phyloP scores from a whole-genome alignment of 2,888 invertebrate genomes.

The Tromatobia lineatoria region DNA sequence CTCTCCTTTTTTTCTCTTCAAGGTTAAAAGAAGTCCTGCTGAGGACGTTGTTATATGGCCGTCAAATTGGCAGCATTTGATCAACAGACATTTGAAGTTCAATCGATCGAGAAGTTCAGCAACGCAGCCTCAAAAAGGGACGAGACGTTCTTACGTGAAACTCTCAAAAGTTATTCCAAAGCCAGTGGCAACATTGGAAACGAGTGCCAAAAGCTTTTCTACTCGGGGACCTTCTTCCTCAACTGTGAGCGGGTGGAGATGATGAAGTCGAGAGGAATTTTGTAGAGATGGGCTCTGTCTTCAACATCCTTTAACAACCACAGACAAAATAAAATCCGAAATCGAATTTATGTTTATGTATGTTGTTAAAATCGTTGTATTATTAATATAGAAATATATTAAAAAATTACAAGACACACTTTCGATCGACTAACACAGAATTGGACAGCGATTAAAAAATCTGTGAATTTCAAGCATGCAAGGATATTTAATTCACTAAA shows the following conservation, averaged over 20 bases:
- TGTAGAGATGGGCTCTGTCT: background rate
- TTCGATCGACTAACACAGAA: constrained; percentile 24
- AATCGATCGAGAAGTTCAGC: constrained; percentile 33
- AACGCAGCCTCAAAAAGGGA: background rate
- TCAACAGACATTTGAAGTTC: constrained; percentile 42
- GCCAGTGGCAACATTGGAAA: background rate
- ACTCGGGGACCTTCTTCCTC: background rate
- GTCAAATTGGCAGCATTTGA: constrained; percentile 54
- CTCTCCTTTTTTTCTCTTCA: constrained; percentile 61
- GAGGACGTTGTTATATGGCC: constrained; percentile 62
- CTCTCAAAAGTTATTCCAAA: constrained; percentile 27
- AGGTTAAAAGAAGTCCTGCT: constrained; percentile 27
- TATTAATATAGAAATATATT: too few species aligned
- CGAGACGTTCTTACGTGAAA: constrained; percentile 35
- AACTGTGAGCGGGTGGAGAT: background rate
- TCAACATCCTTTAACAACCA: background rate
- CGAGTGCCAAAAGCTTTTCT: background rate
- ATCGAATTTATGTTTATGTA: too few species aligned
- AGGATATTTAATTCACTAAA: too few species aligned
- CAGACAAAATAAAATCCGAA: too few species aligned
- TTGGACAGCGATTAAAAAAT: background rate
- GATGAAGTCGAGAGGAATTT: constrained; percentile 2
- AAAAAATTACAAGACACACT: too few species aligned
- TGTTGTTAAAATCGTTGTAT: too few species aligned
- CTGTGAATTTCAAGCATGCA: too few species aligned